Conservation (phyloP, 2,888 invertebrate species). For the Chymomyza amoena region DNA sequence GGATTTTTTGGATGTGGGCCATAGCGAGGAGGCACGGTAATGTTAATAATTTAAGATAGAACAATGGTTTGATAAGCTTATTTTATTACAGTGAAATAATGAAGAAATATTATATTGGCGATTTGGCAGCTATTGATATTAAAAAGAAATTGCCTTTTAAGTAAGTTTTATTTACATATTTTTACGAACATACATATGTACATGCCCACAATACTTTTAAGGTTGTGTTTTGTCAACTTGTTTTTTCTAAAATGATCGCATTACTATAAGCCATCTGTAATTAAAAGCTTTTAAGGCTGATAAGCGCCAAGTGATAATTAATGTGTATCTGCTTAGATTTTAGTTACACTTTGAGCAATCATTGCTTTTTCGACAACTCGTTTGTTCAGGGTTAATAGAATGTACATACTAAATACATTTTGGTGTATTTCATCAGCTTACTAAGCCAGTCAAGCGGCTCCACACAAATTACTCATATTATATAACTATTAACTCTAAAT, state of each 20-base stretch:
- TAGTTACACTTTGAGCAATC: neutral
- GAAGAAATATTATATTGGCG: conserved; percentile 92
- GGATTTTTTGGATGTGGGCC: conserved; percentile 98
- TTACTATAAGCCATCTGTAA: neutral
- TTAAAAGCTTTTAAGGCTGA: neutral
- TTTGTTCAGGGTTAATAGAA: neutral
- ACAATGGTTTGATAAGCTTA: conserved; percentile 6
- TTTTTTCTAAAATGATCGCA: neutral
- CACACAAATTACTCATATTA: neutral
- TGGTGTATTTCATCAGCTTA: neutral
- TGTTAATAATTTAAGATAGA: conserved; percentile 33
- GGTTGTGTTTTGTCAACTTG: neutral
- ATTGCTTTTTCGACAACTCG: neutral
- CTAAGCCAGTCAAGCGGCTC: neutral
- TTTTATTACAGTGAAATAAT: conserved; percentile 81
- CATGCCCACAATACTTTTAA: neutral
- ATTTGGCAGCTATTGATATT: conserved; percentile 85
- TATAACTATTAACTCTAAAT: neutral
- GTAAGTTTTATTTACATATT: conserved; percentile 49
- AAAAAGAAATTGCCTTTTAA: conserved; percentile 56
- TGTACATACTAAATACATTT: neutral
- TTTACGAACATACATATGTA: neutral
- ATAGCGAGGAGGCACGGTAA: conserved; percentile 96
- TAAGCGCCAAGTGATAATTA: neutral
- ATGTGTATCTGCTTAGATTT: neutral